Evolutionary conservation across 2,113 vertebrate species (phyloP), one percentile per base, ranked within the genome.

Genomic region (Agelaius phoeniceus): DNA sequence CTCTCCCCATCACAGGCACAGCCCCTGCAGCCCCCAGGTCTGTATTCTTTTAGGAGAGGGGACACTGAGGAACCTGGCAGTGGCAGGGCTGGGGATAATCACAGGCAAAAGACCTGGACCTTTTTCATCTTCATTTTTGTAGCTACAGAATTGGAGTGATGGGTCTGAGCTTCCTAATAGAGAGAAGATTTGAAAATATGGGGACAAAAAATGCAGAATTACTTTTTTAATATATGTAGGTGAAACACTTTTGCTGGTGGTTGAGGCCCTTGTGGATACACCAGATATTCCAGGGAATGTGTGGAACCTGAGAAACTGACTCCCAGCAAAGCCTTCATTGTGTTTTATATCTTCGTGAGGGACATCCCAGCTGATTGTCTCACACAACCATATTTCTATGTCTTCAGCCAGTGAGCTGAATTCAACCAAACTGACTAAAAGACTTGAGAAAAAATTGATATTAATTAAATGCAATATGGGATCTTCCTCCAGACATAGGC

Each of bases 31-130:
- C 12, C 10, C 19, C 30, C 11, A 55, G 16, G n/a, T 65, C 24
- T 66, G 37, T 35, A 13, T 44, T 26, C 21, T 51, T 71, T 72
- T 30, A 54, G 11, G 13, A 24, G 31, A 26, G 11, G 15, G 23
- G 9, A 19, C 4, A 14, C 0, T 30, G 55, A 73, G 27, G 15
- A 58, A 13, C 6, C 24, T 17, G 13, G 13, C 33, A 44, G 7
- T 17, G 10, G 15, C 30, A 44, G 7, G 35, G 23, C 54, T 79
- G 72, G 72, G 61, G 73, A 61, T n/a, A 35, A 51, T 7, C 30
- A 33, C 0, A 1, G 11, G 12, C 15, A 74, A 41, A 77, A 13
- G 4, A 44, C 54, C 16, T 41, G 61, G 17, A 3, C 27, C 6
- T 57, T 65, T 43, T 57, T 21, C 21, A 71, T 1, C 7, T 68